A percentile compares a stretch with the other conserved stretches of the same genome.
phyloP scores from a whole-genome alignment of 2,888 invertebrate species.

The Bibio marci region DNA sequence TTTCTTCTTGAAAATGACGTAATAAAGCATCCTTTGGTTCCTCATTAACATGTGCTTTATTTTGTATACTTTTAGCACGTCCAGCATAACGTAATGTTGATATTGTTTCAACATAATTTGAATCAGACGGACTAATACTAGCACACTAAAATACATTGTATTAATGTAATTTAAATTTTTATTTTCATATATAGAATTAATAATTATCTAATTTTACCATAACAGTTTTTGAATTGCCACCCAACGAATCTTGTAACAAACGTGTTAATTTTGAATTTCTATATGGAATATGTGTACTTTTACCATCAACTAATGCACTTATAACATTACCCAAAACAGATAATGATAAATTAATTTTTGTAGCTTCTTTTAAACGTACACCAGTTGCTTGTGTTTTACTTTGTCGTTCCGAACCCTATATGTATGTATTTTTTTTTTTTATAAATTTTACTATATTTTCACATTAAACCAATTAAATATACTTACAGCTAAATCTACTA shows the following conservation, averaged over 20 bases:
- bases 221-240: conserved; percentile 89
- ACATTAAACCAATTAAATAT: conserved; percentile 1
- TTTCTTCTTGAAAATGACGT: conserved; percentile 91
- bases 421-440: too few relatives aligned
- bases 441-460: conserved; percentile 10
- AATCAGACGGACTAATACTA: conserved; percentile 90
- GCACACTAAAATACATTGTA: conserved; percentile 50
- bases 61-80: conserved; percentile 94
- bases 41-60: conserved; percentile 88
- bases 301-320: conserved; percentile 93
- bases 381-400: conserved; percentile 93
- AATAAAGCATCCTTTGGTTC: conserved; percentile 65
- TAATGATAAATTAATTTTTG: conserved; percentile 93
- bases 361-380: conserved; percentile 84
- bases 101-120: conserved; percentile 93
- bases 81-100: conserved; percentile 94
- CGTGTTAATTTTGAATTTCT: conserved; percentile 93
- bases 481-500: conserved; percentile 89
- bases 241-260: conserved; percentile 87
- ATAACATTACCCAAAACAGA: conserved; percentile 97
- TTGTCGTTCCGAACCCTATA: conserved; percentile 88
- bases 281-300: conserved; percentile 94
- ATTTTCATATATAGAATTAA: too few relatives aligned
- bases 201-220: conserved; percentile 63
- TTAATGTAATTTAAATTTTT: conserved; percentile 1